Evolutionary conservation across 2,797 vertebrate genomes (phyloP).

Genomic region (Parambassis ranga): DNA sequence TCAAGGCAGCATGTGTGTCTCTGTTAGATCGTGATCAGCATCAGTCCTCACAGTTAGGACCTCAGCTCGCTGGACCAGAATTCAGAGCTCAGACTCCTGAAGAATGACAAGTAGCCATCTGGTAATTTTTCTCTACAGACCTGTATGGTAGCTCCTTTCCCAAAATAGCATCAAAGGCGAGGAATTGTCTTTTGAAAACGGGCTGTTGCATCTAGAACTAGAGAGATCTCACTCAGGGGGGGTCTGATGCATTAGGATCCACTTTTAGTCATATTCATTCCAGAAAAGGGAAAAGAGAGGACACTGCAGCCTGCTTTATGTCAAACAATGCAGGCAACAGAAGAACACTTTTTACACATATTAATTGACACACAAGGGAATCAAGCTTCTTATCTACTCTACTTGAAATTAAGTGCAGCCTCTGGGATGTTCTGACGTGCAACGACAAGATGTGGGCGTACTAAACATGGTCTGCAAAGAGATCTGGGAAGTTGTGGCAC

Average conservation of each 20-base stretch:
- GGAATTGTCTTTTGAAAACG: constrained; percentile 61
- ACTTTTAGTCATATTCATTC: constrained; percentile 32
- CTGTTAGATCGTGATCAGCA: constrained; percentile 38
- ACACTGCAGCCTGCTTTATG: constrained; percentile 16
- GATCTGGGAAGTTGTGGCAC: constrained; percentile 11
- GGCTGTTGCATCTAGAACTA: constrained; percentile 45
- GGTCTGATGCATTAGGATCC: constrained; percentile 57
- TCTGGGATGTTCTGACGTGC: constrained; percentile 54
- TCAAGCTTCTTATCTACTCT: constrained; percentile 55
- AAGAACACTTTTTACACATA: constrained; percentile 53
- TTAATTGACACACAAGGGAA: constrained; percentile 74
- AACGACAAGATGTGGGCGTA: constrained; percentile 53
- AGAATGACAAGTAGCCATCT: constrained; percentile 73
- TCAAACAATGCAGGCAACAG: constrained; percentile 53
- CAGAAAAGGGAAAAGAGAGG: constrained; percentile 20
- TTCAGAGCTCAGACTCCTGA: constrained; percentile 31
- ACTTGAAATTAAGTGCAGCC: constrained; percentile 44
- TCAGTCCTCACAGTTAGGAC: constrained; percentile 22
- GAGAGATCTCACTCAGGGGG: constrained; percentile 57
- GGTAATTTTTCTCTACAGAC: constrained; percentile 60
- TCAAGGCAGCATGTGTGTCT: constrained; percentile 14
- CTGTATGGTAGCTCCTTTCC: constrained; percentile 48
- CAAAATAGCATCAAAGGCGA: constrained; percentile 73
- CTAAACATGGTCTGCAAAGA: constrained; percentile 13
- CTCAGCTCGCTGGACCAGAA: constrained; percentile 28